Base-by-base conservation (phyloP, 2,113 vertebrate species). In the Oreochromis aureus region DNA sequence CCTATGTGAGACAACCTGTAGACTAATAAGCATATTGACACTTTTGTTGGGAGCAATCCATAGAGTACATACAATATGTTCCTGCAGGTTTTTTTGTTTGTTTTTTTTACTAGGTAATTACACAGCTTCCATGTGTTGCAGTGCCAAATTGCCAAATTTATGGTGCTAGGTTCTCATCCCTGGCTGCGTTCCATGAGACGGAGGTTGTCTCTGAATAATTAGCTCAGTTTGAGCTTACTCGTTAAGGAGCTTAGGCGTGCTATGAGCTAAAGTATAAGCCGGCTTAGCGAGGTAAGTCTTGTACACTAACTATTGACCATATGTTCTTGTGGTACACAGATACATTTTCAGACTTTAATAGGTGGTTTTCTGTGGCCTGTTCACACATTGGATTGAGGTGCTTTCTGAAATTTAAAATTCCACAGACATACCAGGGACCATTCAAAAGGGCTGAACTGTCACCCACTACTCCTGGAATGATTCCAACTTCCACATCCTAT, bases 191-290 rank as follows among this genome's bases (percentile, higher is more conserved):
- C 80, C 90, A 79, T 88, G 80, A 89, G 86, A 92, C 53, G 39
- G 80, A 89, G 90, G 82, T 82, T 87, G 86, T 80, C 92, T 89
- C 53, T 94, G 93, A 94, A 96, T 94, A 95, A 96, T 95, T 95
- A 96, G 91, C 94, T 95, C 93, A 91, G 93, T 95, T 93, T 90
- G 91, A 91, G 94, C 92, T 94, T 94, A 90, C 93, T 94, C 36
- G 83, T 93, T 96, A 95, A 95, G 95, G 90, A 91, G 95, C 94
- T 96, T 96, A 95, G 87, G 90, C 94, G 90, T 89, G 91, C 90
- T 94, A 93, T 91, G 93, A 94, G 95, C 95, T 91, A 91, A 89
- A 94, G 91, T 89, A 85, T 95, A 95, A 96, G 92, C 95, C 92
- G 80, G 92, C 94, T 96, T 95, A 95, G 90, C 2, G 87, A 89